Evolutionary conservation across 2,888 invertebrate genomes (phyloP), one percentile per base, ranked within the genome.

Genomic region (Eilema sororculum): DNA sequence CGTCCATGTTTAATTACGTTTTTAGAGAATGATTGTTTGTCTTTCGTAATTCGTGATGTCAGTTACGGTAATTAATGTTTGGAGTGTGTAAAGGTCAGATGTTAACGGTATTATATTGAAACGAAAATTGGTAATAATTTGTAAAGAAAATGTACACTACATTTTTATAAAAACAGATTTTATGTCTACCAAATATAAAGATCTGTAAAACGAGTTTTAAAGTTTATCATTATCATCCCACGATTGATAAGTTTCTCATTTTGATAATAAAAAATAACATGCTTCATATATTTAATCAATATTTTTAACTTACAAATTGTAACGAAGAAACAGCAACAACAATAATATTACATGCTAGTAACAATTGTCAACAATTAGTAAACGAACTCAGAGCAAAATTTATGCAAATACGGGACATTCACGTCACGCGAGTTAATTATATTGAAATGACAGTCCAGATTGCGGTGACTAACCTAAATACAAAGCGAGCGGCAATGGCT

Each of bases 401-500:
- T 84, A 89, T 90, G 88, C 85, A 86, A 90, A 91, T 90, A 87
- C 84, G 86, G 86, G 81, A 86, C 84, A 83, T 74, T 79, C 86
- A 88, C 88, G 90, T 89, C 88, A 89, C 86, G 83, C 80, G 87
- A 89, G 91, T 90, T 93, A 93, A 93, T 93, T 93, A 91, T 89
- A 92, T 93, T 91, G 89, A 91, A 93, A 93, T 91, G 89, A 87
- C 90, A 90, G 91, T 87, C 84, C 92, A 91, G 92, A 93, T 93
- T 88, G 91, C 92, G 93, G 94, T 94, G 94, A 94, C 91, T 94
- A 95, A 94, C 95, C 94, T 92, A 94, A 93, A 95, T 94, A 94
- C 94, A 94, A 95, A 94, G 92, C 91, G 89, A 86, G 85, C 76
- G 83, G 84, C 89, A 87, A 87, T 89, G 89, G 86, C 85, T 85